phyloP scores from a whole-genome alignment of 2,113 vertebrate species.

The Pterocles gutturalis region DNA sequence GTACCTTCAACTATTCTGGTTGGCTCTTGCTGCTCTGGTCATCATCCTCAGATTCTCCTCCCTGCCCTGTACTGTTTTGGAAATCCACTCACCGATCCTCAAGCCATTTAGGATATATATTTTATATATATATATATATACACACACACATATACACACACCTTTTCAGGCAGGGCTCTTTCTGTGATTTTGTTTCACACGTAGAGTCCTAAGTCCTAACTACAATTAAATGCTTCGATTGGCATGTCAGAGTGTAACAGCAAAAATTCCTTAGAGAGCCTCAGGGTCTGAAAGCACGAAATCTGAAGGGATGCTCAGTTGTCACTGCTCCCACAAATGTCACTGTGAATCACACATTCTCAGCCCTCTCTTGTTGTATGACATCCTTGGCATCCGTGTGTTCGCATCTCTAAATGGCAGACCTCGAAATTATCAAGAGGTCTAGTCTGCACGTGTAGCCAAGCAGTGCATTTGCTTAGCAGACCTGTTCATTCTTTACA shows the following conservation, averaged over 20 bases:
- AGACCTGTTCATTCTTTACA: background rate
- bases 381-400: accelerated
- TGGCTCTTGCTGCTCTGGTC: background rate
- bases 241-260: background rate
- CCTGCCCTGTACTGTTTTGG: background rate
- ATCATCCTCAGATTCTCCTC: background rate
- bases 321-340: background rate
- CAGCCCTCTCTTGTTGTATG: background rate
- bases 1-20: background rate
- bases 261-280: background rate
- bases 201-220: background rate
- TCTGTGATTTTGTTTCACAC: background rate
- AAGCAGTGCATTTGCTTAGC: background rate
- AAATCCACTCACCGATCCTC: background rate
- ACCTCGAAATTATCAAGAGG: background rate
- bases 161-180: background rate
- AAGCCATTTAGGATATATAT: background rate
- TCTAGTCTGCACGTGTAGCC: background rate
- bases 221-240: background rate
- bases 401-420: background rate
- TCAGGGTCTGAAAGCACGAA: background rate
- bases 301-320: background rate
- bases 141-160: background rate
- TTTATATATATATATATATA: no score
- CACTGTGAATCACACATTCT: background rate